Conservation (phyloP, 2,113 vertebrate genomes). For the Rhineura floridana region DNA sequence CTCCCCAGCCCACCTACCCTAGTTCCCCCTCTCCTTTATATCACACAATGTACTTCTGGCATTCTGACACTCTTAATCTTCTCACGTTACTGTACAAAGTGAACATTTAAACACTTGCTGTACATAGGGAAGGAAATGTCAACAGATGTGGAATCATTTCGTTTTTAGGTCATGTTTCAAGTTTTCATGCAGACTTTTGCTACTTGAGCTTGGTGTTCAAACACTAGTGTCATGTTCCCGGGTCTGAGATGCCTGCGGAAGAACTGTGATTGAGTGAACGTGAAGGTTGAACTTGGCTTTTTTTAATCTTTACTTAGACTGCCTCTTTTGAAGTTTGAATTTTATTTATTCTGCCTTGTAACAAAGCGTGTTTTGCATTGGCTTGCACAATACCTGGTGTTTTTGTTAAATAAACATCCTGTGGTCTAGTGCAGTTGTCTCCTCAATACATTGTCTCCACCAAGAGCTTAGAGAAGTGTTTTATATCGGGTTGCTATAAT, state of each 20-base stretch:
- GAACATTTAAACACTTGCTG: background rate
- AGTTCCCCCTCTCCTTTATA: background rate
- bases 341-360: slow-evolving; percentile 63
- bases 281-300: slow-evolving; percentile 20
- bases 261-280: background rate
- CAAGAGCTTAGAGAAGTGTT: slow-evolving; percentile 1
- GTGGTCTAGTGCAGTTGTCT: slow-evolving; percentile 57
- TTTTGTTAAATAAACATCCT: slow-evolving; percentile 69
- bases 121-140: background rate
- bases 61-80: background rate
- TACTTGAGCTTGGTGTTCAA: background rate
- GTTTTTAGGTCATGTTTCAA: background rate
- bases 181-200: background rate
- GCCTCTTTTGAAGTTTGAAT: slow-evolving; percentile 29
- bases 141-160: background rate
- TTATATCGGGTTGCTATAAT: slow-evolving; percentile 36
- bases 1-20: background rate
- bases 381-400: slow-evolving; percentile 54
- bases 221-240: too few relatives aligned
- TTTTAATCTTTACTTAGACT: slow-evolving; percentile 16
- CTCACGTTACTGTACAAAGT: background rate
- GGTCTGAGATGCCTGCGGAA: background rate
- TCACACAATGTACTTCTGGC: background rate
- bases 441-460: slow-evolving; percentile 36
- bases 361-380: slow-evolving; percentile 61